Evolutionary conservation across 92 coral and sea anemone genomes (phyloP).

Genomic region (Pocillopora grandis): DNA sequence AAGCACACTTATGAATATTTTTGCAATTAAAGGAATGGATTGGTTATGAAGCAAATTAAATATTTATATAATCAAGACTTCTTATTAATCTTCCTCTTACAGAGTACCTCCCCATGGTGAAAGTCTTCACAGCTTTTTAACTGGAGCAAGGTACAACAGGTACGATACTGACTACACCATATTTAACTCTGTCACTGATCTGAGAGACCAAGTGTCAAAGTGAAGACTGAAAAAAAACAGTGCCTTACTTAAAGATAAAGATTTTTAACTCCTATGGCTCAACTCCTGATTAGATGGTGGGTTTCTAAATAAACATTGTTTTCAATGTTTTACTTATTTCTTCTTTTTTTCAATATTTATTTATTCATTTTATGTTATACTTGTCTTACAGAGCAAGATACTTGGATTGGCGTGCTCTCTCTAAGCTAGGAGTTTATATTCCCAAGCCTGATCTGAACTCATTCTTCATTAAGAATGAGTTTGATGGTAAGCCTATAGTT

Average conservation of each 20-base stretch:
- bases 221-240: too few relatives aligned
- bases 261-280: too few relatives aligned
- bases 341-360: too few relatives aligned
- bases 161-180: slow-evolving; percentile 11
- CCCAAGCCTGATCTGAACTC: slow-evolving; percentile 79
- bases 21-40: too few relatives aligned
- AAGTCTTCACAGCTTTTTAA: slow-evolving; percentile 87
- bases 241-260: too few relatives aligned
- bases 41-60: too few relatives aligned
- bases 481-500: slow-evolving; percentile 19
- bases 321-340: neutral
- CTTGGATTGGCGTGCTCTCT: slow-evolving; percentile 81
- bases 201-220: neutral
- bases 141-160: slow-evolving; percentile 98
- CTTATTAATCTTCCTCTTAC: neutral
- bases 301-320: too few relatives aligned
- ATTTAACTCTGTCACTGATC: neutral
- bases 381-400: slow-evolving; percentile 60
- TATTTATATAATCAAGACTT: too few relatives aligned
- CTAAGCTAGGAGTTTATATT: slow-evolving; percentile 91
- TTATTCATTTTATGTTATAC: too few relatives aligned
- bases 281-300: neutral
- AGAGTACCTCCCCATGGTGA: slow-evolving; percentile 90
- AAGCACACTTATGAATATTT: too few relatives aligned
- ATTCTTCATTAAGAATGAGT: slow-evolving; percentile 72